Percentiles rank a stretch among this genome's conserved stretches.
phyloP scores from a whole-genome alignment of 2,888 invertebrate species.

The Malachius bipustulatus region DNA sequence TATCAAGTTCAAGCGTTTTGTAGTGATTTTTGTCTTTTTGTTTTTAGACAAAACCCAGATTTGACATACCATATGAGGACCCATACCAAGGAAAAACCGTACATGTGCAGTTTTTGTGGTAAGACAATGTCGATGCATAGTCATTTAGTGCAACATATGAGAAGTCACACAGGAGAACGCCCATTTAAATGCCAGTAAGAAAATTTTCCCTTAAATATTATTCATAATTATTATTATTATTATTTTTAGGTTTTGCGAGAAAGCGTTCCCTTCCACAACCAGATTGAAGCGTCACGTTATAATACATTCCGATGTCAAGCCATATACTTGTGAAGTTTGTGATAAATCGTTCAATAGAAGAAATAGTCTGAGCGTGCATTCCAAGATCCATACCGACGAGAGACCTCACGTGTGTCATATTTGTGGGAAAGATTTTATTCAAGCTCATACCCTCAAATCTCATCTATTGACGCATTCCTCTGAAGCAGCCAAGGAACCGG shows the following conservation, averaged over 20 bases:
- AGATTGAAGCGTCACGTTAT: conserved; percentile 25
- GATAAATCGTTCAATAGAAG: conserved; percentile 22
- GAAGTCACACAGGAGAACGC: conserved; percentile 28
- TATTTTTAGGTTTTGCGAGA: conserved; percentile 22
- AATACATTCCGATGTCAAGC: conserved; percentile 27
- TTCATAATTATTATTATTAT: conserved; percentile 6
- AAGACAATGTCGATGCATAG: conserved; percentile 32
- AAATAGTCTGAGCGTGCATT: conserved; percentile 27
- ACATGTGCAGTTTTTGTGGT: conserved; percentile 32
- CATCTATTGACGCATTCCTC: conserved; percentile 20
- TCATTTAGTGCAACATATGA: conserved; percentile 28
- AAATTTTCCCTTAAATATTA: too few species aligned
- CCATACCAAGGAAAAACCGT: conserved; percentile 32
- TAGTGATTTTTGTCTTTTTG: conserved; percentile 19
- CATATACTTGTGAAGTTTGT: conserved; percentile 26
- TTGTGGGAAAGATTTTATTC: conserved; percentile 27
- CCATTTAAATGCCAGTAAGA: conserved; percentile 25
- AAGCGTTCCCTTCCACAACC: conserved; percentile 25
- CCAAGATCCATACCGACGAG: conserved; percentile 27
- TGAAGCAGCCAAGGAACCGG: conserved; percentile 4
- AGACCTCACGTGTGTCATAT: conserved; percentile 25
- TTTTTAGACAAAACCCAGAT: conserved; percentile 28
- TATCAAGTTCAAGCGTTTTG: conserved; percentile 12
- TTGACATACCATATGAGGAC: conserved; percentile 32
- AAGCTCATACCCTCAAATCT: conserved; percentile 24